Evolutionary conservation across 2,797 vertebrate species (phyloP), one percentile per base, ranked within the genome.

Genomic region (Fistularia commersonii): DNA sequence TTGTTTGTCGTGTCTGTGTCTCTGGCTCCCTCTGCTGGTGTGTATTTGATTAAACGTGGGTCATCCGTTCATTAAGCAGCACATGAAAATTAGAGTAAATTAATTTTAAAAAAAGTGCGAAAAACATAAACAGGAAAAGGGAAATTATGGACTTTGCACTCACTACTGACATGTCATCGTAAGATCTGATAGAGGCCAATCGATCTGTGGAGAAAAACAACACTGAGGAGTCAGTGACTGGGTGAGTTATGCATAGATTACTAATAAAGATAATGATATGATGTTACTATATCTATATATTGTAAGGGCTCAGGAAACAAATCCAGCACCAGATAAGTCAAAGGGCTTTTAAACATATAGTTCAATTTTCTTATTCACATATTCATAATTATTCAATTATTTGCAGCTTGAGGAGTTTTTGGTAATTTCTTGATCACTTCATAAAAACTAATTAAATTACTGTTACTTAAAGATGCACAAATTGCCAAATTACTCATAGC

Each of bases 151-250:
- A 23, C 23, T 42, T 41, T 44, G 36, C 61, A 90, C 94, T 94
- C 54, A 97, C 95, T 63, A 84, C 39, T 63, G 91, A 55, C 93
- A 95, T 94, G 64, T 86, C 88, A 63, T 98, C 93, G 74, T 92
- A 94, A n/a, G 79, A 81, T 9, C 79, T 77, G 76, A 96, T 82
- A 45, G 87, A 81, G 73, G 90, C 91, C 57, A 96, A 52, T 69
- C 89, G 91, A 83, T 93, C 94, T 97, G 85, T 15, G 78, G 79
- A 71, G 55, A 84, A 51, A 49, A 5, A 48, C 6, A 40, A 48
- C 11, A 32, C 40, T 12, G 3, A 41, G 11, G 8, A 14, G 7
- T 5, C 12, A 12, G 6, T 2, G 15, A 12, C 12, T 8, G 45
- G 32, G 15, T 54, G 34, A 6, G 47, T 47, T 12, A 44, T 35